phyloP scores from a whole-genome alignment of 2,797 vertebrate species.

The Naso thynnoides region DNA sequence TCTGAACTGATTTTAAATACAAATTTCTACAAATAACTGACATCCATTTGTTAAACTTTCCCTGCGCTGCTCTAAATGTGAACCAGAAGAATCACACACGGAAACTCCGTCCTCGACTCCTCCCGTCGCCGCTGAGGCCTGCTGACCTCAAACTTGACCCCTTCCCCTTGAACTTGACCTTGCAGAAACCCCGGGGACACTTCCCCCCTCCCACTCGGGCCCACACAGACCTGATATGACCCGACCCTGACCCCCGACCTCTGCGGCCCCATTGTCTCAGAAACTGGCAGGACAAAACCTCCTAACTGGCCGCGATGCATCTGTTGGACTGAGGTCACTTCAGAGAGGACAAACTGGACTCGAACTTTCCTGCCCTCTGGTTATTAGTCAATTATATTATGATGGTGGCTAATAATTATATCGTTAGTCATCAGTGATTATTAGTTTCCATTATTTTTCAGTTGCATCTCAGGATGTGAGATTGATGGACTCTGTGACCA shows the following conservation, averaged over 20 bases:
- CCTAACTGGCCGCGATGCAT: neutral
- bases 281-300: neutral
- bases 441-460: conserved; percentile 27
- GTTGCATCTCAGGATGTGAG: conserved; percentile 57
- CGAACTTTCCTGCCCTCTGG: conserved; percentile 2
- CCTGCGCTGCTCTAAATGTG: neutral
- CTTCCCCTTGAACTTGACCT: conserved; percentile 28
- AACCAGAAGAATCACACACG: neutral
- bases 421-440: conserved; percentile 31
- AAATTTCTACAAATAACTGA: neutral
- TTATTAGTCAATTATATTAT: conserved; percentile 15
- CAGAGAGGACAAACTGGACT: conserved; percentile 38
- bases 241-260: conserved; percentile 19
- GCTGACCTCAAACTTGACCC: conserved; percentile 18
- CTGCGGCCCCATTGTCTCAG: neutral
- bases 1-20: neutral
- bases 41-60: conserved; percentile 21
- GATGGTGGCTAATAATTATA: conserved; percentile 23
- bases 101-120: neutral
- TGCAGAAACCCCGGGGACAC: conserved; percentile 14
- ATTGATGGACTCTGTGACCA: conserved; percentile 36
- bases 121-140: conserved; percentile 11
- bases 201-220: neutral
- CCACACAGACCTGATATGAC: neutral
- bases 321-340: conserved; percentile 18